These are phyloP conservation scores for Cheilosia scutellata DNA, from an alignment of 2,888 invertebrate species.

Conservation along the genomic window DNA sequence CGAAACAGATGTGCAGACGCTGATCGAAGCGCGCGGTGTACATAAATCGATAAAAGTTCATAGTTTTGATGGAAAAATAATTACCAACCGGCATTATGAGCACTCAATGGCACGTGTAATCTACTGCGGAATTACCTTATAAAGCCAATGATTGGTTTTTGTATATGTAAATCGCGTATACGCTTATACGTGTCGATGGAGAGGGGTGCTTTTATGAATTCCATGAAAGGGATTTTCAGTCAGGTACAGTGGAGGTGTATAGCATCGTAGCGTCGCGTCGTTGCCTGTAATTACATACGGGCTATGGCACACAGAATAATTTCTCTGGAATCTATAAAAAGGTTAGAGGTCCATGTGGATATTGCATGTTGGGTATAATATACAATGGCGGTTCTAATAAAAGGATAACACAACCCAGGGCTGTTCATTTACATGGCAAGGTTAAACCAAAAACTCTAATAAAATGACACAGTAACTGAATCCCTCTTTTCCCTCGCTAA, in stretches of 20 bases:
- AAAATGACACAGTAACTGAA: too few species aligned
- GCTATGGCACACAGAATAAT: too few species aligned
- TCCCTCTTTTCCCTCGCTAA: too few species aligned
- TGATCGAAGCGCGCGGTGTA: slow-evolving; percentile 23
- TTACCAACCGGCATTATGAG: slow-evolving; percentile 60
- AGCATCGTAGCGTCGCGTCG: too few species aligned
- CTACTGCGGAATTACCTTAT: slow-evolving; percentile 30
- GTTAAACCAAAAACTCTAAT: too few species aligned
- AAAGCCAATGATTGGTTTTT: slow-evolving; percentile 16
- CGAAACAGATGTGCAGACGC: slow-evolving; percentile 68
- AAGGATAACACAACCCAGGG: too few species aligned
- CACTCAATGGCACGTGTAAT: slow-evolving; percentile 52
- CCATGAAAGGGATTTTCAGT: slow-evolving; percentile 1
- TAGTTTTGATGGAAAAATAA: slow-evolving; percentile 67
- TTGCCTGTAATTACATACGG: too few species aligned
- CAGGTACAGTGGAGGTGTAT: not conserved
- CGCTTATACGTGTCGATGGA: not conserved
- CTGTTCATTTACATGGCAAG: too few species aligned
- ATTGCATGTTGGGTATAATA: too few species aligned
- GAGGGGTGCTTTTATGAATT: not conserved
- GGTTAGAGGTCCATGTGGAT: too few species aligned
- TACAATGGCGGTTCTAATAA: too few species aligned
- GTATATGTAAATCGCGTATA: not conserved
- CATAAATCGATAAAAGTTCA: slow-evolving; percentile 60
- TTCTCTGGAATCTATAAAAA: too few species aligned